These are phyloP conservation scores for Erebia epiphron DNA, from an alignment of 2,888 invertebrate genomes.

Conservation along the genomic window DNA sequence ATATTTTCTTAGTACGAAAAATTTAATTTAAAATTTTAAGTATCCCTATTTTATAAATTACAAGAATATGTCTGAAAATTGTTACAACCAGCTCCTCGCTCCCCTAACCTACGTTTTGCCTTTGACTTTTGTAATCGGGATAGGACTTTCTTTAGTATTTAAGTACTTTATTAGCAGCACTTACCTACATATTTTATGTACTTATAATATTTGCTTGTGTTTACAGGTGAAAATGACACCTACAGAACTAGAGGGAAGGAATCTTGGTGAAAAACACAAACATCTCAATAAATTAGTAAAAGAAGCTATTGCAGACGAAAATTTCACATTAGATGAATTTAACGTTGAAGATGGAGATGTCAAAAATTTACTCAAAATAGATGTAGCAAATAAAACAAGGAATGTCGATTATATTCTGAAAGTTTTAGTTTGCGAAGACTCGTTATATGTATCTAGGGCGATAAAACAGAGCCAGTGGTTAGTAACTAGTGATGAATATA, in stretches of 20 bases:
- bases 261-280: constrained; percentile 56
- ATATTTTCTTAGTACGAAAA: no score
- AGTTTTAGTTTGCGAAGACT: constrained; percentile 58
- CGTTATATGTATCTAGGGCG: constrained; percentile 62
- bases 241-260: constrained; percentile 48
- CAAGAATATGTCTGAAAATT: no score
- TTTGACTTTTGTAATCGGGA: no score
- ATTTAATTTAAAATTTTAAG: no score
- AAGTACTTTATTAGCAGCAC: no score
- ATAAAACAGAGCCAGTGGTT: constrained; percentile 63
- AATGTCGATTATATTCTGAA: constrained; percentile 59
- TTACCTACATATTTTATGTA: not conserved
- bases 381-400: constrained; percentile 55
- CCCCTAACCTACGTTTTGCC: no score
- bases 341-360: constrained; percentile 50
- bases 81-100: no score
- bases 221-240: constrained; percentile 50
- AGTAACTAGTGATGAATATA: constrained; percentile 59
- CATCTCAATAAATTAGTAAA: constrained; percentile 53
- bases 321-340: constrained; percentile 41
- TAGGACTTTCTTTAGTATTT: no score
- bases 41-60: no score
- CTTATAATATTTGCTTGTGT: constrained; percentile 21
- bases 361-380: constrained; percentile 60
- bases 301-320: constrained; percentile 41